Evolutionary conservation across 2,797 vertebrate species (phyloP), one percentile per base, ranked within the genome.

Genomic region (Pitangus sulphuratus): DNA sequence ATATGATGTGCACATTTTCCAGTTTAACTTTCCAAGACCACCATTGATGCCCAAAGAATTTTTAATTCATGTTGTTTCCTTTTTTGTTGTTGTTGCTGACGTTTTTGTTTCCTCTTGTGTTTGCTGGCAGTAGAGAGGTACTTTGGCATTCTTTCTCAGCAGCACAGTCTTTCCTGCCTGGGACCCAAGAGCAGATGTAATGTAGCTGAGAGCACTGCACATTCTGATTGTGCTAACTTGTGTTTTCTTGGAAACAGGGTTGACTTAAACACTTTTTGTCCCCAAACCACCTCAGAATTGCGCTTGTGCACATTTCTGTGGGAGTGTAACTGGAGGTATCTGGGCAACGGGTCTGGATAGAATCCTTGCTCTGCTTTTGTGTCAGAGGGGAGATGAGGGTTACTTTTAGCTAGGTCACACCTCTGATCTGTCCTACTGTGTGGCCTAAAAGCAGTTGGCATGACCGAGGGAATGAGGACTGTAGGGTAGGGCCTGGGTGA

Each of bases 181-280:
- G 35, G 44, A 39, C 72, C 24, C 20, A 14, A 20, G 45, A 53
- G 31, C 62, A 61, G 45, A 37, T 45, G 69, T 17, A 19, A 4
- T 2, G n/a, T 35, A 33, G 37, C 57, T 50, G 51, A 45, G 30
- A 54, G 42, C 42, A 1, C 9, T 72, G 51, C 5, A 11, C 19
- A 8, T 78, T 58, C 72, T 77, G 31, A 16, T 66, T 77, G 56
- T 31, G 13, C 64, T 70, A 15, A 74, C 25, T 0, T 0, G 0
- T 77, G 19, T 69, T 39, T 70, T 62, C 76, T 28, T 61, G 35
- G 54, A 21, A 74, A n/a, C 3, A 45, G 39, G 11, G 5, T 30
- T 88, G 64, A 10, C 51, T 80, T 83, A 25, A 80, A 77, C 11
- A 8, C 31, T 77, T 80, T 39, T 44, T 74, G 51, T 65, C 72